Evolutionary conservation across 2,888 invertebrate species (phyloP).

Genomic region (Cataglyphis altisquamis): DNA sequence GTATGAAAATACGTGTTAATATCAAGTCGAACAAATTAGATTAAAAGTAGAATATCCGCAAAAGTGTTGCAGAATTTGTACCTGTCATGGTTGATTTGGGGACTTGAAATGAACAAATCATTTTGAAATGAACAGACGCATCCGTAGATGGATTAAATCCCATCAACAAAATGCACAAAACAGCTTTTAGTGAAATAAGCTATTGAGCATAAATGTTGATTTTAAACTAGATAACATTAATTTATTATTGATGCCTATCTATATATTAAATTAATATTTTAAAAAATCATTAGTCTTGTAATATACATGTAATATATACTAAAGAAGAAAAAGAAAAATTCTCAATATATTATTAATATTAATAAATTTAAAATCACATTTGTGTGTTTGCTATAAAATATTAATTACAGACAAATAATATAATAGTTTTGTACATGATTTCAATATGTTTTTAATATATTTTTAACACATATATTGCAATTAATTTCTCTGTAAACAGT

Average conservation of each 20-base stretch:
- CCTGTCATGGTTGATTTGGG: slow-evolving; percentile 10
- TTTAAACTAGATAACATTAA: slow-evolving; percentile 20
- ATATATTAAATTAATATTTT: neutral
- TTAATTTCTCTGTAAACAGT: neutral
- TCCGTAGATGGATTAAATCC: slow-evolving; percentile 33
- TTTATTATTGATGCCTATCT: neutral
- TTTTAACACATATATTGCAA: neutral
- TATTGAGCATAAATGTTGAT: neutral
- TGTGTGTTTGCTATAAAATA: neutral
- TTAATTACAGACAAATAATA: neutral
- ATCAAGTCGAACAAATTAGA: neutral
- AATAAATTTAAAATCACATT: neutral
- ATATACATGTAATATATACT: neutral
- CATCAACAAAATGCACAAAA: slow-evolving; percentile 28
- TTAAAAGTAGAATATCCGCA: neutral
- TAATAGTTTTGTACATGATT: neutral
- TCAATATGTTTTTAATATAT: neutral
- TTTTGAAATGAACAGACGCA: slow-evolving; percentile 19
- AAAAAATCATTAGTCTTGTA: neutral
- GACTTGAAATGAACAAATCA: slow-evolving; percentile 24
- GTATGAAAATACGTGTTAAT: neutral
- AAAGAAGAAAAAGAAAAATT: neutral
- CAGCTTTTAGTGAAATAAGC: slow-evolving; percentile 30
- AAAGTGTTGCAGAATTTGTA: slow-evolving; percentile 11
- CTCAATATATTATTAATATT: slow-evolving; percentile 3